A percentile compares a stretch with the other conserved stretches of the same genome.
phyloP scores from a whole-genome alignment of 2,797 vertebrate genomes.

The Gymnocypris eckloni region DNA sequence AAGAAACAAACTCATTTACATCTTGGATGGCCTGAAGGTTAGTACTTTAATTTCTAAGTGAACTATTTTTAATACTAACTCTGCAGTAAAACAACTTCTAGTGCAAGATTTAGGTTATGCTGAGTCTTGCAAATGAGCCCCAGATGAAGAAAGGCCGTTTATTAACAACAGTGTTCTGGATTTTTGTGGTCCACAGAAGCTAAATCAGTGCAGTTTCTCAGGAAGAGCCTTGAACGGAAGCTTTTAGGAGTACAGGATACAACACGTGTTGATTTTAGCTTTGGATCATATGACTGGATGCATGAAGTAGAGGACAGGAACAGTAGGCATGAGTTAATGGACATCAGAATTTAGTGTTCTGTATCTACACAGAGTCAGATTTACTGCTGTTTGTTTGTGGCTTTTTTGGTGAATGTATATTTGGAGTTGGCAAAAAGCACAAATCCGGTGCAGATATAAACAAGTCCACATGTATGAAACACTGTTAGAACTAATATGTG shows the following conservation, averaged over 20 bases:
- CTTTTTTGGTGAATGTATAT: not conserved
- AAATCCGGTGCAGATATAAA: not conserved
- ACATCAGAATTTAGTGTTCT: not conserved
- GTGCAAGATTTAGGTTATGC: not conserved
- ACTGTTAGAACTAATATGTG: not conserved
- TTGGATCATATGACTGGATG: not conserved
- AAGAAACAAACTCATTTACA: not conserved
- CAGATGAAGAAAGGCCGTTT: not conserved
- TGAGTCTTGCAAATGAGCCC: not conserved
- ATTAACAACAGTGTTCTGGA: not conserved
- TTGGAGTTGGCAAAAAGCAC: not conserved
- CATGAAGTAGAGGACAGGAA: not conserved
- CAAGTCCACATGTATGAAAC: not conserved
- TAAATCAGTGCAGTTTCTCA: not conserved
- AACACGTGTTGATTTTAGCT: not conserved
- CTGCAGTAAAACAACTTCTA: not conserved
- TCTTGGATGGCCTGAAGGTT: not conserved
- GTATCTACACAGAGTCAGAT: not conserved
- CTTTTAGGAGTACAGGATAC: not conserved
- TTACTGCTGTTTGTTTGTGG: not conserved
- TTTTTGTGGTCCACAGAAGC: not conserved
- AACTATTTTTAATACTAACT: not conserved
- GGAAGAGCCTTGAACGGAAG: not conserved
- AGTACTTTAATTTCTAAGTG: not conserved
- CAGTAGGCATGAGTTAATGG: not conserved